Base-by-base conservation (phyloP, 2,797 vertebrate genomes). In the Momotus momota region DNA sequence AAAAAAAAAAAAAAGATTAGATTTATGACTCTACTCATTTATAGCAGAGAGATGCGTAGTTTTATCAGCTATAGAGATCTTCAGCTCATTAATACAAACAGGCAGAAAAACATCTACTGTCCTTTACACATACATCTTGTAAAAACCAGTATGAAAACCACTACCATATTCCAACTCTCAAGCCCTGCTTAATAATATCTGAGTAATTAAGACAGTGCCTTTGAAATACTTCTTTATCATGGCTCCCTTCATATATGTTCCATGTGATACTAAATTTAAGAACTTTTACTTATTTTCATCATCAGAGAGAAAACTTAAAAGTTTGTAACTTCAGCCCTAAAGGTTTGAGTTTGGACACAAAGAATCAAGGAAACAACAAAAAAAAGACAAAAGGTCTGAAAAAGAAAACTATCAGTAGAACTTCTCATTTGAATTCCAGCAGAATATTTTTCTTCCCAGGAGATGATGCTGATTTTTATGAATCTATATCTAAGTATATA, bases 271-370 rank as follows among this genome's bases (percentile, higher is more conserved):
- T 49, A 29, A 94, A 94, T 9, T 70, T 17, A 89, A 81, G 31
- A 58, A 38, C 3, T 55, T 85, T 66, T 90, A 64, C 66, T 85
- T 81, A 29, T 80, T 96, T 98, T 94, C 75, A 23, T 67, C 67
- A 94, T n/a, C 9, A 95, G 69, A 94, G 57, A 95, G 43, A 95
- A 97, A 73, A 90, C 13, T 9, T 45, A 70, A 86, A 83, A 74
- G 90, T 66, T 67, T n/a, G 9, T 96, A 73, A 94, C 62, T 97
- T 97, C 77, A 86, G 80, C 95, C 97, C 86, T n/a, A 89, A 73
- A 82, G 51, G 3, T 95, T 96, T 97, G 26, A 88, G 86, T n/a
- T 91, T 10, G 25, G 81, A 78, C 70, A 90, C 48, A 27, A 92
- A 95, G 54, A 95, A 77, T 74, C 55, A 88, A 54, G 46, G 67